Evolutionary conservation across 2,113 vertebrate genomes (phyloP).

Genomic region (Brienomyrus brachyistius): DNA sequence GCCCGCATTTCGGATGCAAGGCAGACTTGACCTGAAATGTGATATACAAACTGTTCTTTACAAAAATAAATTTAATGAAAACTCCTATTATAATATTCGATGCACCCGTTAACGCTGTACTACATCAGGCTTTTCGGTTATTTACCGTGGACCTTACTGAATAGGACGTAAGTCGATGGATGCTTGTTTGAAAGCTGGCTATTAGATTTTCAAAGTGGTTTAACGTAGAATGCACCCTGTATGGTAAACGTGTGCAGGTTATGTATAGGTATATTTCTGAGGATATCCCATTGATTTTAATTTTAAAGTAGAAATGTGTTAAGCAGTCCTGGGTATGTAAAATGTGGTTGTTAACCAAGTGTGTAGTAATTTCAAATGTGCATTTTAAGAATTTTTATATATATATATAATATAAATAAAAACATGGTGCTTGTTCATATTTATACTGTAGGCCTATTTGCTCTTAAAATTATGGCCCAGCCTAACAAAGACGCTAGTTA

Average conservation of each 20-base stretch:
- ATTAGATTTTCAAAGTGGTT: background rate
- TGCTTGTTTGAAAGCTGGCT: background rate
- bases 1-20: background rate
- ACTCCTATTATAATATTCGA: background rate
- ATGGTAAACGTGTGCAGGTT: background rate
- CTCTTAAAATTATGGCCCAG: background rate
- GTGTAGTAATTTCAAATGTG: background rate
- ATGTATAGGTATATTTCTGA: background rate
- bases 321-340: background rate
- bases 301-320: background rate
- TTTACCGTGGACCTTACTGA: background rate
- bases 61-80: background rate
- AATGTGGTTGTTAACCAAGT: background rate
- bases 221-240: background rate
- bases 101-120: background rate
- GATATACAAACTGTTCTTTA: background rate
- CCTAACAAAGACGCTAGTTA: background rate
- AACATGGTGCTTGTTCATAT: background rate
- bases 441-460: background rate
- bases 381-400: background rate
- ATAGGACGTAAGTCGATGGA: background rate
- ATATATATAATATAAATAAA: background rate
- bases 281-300: background rate
- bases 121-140: background rate
- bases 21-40: background rate